phyloP scores from a whole-genome alignment of 1,140 invertebrate genomes.

The Theocolax elegans region DNA sequence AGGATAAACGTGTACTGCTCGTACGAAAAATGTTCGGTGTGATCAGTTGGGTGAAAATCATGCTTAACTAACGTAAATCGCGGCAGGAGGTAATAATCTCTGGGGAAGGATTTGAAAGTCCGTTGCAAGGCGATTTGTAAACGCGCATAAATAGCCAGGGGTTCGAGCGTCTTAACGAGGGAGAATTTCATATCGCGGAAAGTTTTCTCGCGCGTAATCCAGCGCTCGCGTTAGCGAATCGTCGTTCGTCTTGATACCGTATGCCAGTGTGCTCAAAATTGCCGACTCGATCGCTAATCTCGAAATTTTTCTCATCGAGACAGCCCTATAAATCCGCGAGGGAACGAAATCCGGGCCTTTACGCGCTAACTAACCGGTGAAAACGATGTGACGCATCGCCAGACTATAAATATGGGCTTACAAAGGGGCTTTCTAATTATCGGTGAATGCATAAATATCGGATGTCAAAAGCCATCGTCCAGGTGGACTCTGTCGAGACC shows the following conservation, averaged over 20 bases:
- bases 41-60: too few species aligned
- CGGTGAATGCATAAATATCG: slow-evolving; percentile 39
- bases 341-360: not conserved
- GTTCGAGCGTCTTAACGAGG: not conserved
- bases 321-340: slow-evolving; percentile 4
- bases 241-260: slow-evolving; percentile 21
- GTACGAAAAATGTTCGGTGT: too few species aligned
- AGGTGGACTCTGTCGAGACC: slow-evolving; percentile 17
- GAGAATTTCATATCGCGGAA: slow-evolving; percentile 27
- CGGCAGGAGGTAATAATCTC: slow-evolving; percentile 8
- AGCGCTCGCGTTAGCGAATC: not conserved
- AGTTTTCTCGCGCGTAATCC: slow-evolving; percentile 19
- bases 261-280: slow-evolving; percentile 9
- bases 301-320: slow-evolving; percentile 9
- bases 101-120: slow-evolving; percentile 29
- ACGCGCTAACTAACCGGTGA: slow-evolving; percentile 6
- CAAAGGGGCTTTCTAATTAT: slow-evolving; percentile 36
- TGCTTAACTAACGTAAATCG: slow-evolving; percentile 24
- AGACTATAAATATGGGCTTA: slow-evolving; percentile 26
- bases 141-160: slow-evolving; percentile 36
- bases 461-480: slow-evolving; percentile 2
- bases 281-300: slow-evolving; percentile 17
- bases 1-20: too few species aligned
- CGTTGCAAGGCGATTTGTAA: slow-evolving; percentile 19
- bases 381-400: slow-evolving; percentile 9